Percentiles rank a stretch among this genome's conserved stretches.
phyloP scores from a whole-genome alignment of 2,797 vertebrate species.

The Pseudomugil gertrudae region DNA sequence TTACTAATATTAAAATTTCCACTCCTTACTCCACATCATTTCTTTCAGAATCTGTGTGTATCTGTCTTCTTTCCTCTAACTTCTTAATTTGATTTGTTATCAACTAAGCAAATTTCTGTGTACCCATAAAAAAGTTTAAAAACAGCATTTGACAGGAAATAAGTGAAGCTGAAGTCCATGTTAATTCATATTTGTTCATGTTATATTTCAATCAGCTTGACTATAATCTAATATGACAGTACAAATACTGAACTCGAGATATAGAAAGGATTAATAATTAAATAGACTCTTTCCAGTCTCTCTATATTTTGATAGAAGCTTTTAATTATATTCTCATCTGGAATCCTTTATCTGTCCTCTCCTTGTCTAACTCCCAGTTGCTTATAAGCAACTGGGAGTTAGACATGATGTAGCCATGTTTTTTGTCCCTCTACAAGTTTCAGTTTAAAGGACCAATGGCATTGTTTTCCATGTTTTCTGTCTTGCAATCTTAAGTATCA shows the following conservation, averaged over 20 bases:
- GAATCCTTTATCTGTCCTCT: not conserved
- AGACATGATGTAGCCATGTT: not conserved
- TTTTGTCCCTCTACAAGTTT: not conserved
- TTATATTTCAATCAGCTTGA: conserved; percentile 13
- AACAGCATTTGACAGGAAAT: not conserved
- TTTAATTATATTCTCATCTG: conserved; percentile 9
- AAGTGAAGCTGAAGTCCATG: not conserved
- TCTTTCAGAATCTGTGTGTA: not conserved
- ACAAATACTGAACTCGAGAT: conserved; percentile 17
- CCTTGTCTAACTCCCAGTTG: too few relatives aligned
- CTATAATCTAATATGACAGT: conserved; percentile 24
- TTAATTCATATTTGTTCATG: not conserved
- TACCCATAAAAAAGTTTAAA: not conserved
- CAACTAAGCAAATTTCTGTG: not conserved
- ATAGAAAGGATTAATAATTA: conserved; percentile 30
- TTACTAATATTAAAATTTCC: conserved; percentile 13
- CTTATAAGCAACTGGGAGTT: not conserved
- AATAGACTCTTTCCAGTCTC: too few relatives aligned
- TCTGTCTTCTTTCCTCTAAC: not conserved
- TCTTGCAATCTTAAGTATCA: too few relatives aligned
- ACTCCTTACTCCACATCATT: conserved; percentile 17
- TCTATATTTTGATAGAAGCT: conserved; percentile 27
- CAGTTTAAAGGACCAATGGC: too few relatives aligned
- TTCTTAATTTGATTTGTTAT: not conserved
- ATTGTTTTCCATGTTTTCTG: too few relatives aligned